Base-by-base conservation (phyloP, 2,113 vertebrate species). In the Caranx ignobilis region DNA sequence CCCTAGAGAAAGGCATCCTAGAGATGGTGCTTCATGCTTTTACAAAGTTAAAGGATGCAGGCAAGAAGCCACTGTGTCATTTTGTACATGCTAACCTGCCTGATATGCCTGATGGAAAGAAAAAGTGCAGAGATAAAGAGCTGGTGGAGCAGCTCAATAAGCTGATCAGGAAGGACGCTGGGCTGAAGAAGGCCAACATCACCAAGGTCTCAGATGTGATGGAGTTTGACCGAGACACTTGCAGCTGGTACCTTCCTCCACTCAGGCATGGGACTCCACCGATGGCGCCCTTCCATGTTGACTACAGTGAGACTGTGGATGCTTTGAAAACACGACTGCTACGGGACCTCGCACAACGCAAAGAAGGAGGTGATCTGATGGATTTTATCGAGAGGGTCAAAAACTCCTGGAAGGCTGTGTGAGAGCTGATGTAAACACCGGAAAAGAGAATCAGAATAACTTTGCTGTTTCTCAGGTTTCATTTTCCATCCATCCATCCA, bases 21-120 rank as follows among this genome's bases (percentile, higher is more conserved):
- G 92, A 95, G 26, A 93, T 94, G 11, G 86, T 95, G 3, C 85
- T 94, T 31, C 94, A 94, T 43, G 93, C 94, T 0, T 95, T 96
- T 50, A 85, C 95, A 57, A 93, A 93, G 55, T 79, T 95, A 77
- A 93, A 90, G 19, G 66, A 74, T 31, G 79, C 61, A 5, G 86
- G 81, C 2, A 85, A 88, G 45, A 86, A 70, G 39, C 89, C 87
- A 6, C 15, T 67, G 21, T 92, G 89, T 34, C 77, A 90, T 41
- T 92, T 93, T 88, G 86, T 80, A 11, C 91, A 92, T 47, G 77
- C 81, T 34, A 87, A 91, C 48, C 77, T 86, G 9, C 64, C 74
- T 13, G 83, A 67, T 16, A 65, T 57, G 13, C 45, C 71, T 9
- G 71, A 70, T 4, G 62, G 62, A 61, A 10, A 87, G 6, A 82